These are phyloP conservation scores for Oreocharis arfaki DNA, from an alignment of 2,113 vertebrate genomes.

Conservation along the genomic window DNA sequence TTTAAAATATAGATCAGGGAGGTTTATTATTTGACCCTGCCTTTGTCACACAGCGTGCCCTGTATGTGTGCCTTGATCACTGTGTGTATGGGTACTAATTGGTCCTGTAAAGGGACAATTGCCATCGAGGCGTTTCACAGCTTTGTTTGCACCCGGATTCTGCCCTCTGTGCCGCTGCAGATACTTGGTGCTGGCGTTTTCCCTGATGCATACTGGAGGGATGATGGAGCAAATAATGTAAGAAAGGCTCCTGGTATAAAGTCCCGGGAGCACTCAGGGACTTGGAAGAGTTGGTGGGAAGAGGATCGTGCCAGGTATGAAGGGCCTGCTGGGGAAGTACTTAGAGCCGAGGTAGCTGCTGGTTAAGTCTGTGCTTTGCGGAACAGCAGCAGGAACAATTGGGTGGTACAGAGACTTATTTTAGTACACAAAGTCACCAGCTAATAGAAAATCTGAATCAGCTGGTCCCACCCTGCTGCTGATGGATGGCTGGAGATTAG, in stretches of 20 bases:
- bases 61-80: neutral
- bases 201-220: neutral
- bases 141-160: neutral
- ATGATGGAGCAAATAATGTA: neutral
- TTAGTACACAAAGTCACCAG: constrained; percentile 46
- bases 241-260: neutral
- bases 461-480: constrained; percentile 49
- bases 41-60: neutral
- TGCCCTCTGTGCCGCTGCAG: neutral
- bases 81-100: neutral
- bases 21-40: neutral
- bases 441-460: constrained; percentile 64
- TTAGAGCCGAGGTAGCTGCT: neutral
- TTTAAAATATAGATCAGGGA: neutral
- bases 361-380: neutral
- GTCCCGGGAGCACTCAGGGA: neutral
- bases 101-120: no score
- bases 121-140: fast-evolving
- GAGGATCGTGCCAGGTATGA: neutral
- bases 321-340: neutral
- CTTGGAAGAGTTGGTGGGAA: neutral
- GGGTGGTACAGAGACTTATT: constrained; percentile 47
- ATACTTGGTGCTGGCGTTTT: neutral
- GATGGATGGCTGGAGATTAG: constrained; percentile 61
- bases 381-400: constrained; percentile 10